Base-by-base conservation (phyloP, 2,888 invertebrate species). In the Cosmopolites sordidus region DNA sequence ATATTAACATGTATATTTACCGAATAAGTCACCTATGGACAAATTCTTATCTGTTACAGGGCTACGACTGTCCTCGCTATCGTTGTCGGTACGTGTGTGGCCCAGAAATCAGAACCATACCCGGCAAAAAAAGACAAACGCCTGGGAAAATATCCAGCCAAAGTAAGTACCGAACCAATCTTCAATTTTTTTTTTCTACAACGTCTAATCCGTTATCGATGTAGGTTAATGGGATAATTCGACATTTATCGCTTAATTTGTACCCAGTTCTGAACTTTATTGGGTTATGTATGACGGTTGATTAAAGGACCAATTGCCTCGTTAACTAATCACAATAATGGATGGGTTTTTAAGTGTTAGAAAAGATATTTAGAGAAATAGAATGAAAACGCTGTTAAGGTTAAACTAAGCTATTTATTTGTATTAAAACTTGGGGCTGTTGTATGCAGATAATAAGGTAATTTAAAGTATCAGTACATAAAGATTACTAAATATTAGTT, bases 1-100 rank as follows among this genome's bases (percentile, higher is more conserved):
- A n/a, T n/a, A n/a, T n/a, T n/a, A n/a, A n/a, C n/a, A n/a, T n/a
- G n/a, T n/a, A n/a, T n/a, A n/a, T n/a, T n/a, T n/a, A n/a, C n/a
- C n/a, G n/a, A n/a, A n/a, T n/a, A n/a, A n/a, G n/a, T n/a, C n/a
- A n/a, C n/a, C n/a, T n/a, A n/a, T n/a, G n/a, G n/a, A n/a, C n/a
- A n/a, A n/a, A n/a, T 33, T 43, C 18, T 54, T 52, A 59, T 62
- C 56, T 61, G 38, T 71, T 70, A 43, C 64, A 71, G 70, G 66
- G 62, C 67, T 59, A 65, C 65, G 58, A 64, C 65, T 53, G 59
- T 64, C 60, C 60, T 70, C 46, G 58, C 62, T 4, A 11, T 33
- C 49, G 62, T 70, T 51, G 57, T 67, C 51, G 60, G 64, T 54
- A 53, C 66, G 43, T 69, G 67, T 62, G 61, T 61, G 53, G 59